Base-by-base conservation (phyloP, 2,888 invertebrate species). In the Ernsta delagoae region DNA sequence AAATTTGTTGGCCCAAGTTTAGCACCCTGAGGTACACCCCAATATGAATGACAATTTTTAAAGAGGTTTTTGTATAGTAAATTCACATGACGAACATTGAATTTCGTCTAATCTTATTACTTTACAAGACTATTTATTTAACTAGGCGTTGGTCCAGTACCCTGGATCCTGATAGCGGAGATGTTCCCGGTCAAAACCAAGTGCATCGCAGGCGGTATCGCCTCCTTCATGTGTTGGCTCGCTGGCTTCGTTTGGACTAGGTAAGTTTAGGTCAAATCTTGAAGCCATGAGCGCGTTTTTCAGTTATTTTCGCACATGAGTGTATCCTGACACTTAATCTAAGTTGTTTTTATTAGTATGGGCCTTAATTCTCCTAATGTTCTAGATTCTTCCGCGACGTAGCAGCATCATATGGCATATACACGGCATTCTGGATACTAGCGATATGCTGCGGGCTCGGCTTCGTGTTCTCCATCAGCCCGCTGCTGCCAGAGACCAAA, bases 141-240 rank as follows among this genome's bases (percentile, higher is more conserved):
- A 4, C 36, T 36, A 87, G 95, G 95, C 16, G 96, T 96, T 75
- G 97, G 98, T 60, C 96, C 97, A 0, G 89, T 97, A 3, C 96
- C 97, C 0, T 97, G 97, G 97, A 96, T 97, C 45, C 94, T 97
- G 59, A 95, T 97, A 83, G 97, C 96, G 2, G 97, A 98, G 87
- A 95, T 98, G 94, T 97, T 98, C 83, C 96, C 98, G 4, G 88
- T 95, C n/a, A 96, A 96, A 79, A 96, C 97, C 3, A 97, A 97
- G 83, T 95, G 96, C 5, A 90, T 95, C 67, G 97, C 97, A 0
- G 95, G 96, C 4, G 95, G 97, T 0, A 94, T 97, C 56, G 96
- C 96, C 0, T 96, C 97, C 5, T 95, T 96, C 75, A 94, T 96
- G 75, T 97, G 97, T 79, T 97, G 97, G 97, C 83, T 95, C 0